Conservation (phyloP, 2,888 invertebrate species). For the Uropetala carovei region DNA sequence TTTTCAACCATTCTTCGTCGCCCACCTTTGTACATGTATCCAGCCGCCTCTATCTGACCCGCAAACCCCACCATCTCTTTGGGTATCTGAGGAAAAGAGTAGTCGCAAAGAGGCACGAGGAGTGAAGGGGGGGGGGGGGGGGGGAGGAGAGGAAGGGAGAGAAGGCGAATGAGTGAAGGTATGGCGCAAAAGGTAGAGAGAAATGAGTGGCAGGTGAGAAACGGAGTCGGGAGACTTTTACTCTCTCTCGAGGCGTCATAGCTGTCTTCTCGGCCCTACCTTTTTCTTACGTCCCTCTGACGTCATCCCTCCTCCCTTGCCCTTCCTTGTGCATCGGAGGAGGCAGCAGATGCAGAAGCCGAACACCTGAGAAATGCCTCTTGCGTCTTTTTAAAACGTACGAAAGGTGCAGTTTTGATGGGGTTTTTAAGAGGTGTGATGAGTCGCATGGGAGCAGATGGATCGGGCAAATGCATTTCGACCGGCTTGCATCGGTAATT, state of each 20-base stretch:
- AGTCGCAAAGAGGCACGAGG: too few species aligned
- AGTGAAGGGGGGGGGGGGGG: too few species aligned
- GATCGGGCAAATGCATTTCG: not conserved
- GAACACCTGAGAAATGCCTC: not conserved
- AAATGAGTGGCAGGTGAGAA: conserved; percentile 10
- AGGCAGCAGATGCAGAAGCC: not conserved
- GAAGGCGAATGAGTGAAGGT: too few species aligned
- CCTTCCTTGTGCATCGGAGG: not conserved
- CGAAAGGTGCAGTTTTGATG: not conserved
- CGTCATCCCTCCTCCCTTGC: not conserved
- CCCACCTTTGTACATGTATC: too few species aligned
- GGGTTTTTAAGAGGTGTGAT: not conserved
- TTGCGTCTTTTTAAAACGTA: conserved; percentile 5
- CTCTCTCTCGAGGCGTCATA: not conserved
- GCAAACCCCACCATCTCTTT: too few species aligned
- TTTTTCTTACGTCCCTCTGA: not conserved
- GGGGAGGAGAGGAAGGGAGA: too few species aligned
- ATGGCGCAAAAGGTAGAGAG: not conserved
- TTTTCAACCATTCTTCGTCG: too few species aligned
- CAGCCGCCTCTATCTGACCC: too few species aligned
- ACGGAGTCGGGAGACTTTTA: not conserved
- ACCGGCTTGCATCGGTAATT: not conserved
- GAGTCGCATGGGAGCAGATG: not conserved
- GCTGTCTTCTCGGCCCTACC: not conserved
- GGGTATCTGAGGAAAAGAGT: too few species aligned